Base-by-base conservation (phyloP, 2,888 invertebrate genomes). In the Dynastes maya region DNA sequence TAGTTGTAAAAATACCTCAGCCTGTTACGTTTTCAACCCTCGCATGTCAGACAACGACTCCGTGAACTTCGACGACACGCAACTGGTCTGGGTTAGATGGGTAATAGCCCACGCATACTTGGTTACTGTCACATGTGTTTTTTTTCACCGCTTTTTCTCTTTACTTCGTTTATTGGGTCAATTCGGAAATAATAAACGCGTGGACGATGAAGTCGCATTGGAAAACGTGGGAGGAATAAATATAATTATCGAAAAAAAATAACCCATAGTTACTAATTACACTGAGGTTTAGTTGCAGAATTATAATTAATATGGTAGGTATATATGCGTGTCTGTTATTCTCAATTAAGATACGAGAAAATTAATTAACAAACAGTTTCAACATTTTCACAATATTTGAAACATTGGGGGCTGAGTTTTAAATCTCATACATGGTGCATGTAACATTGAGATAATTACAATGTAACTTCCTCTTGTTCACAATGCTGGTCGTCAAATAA, bases 81-180 rank as follows among this genome's bases (percentile, higher is more conserved):
- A 85, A 85, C 83, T 80, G 80, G 81, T 80, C 82, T 81, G 82
- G 83, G 85, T 84, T 84, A 84, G 84, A 84, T 84, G 85, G 85
- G 85, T 84, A 84, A 78, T 84, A 82, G 80, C 85, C 85, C 85
- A 85, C 85, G 84, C 85, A 82, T 82, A 82, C 82, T 80, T 81
- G 82, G 82, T 83, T 82, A 84, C 83, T 85, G 85, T 85, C 85
- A 85, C 86, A 86, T 84, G 82, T 84, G 81, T 85, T 78, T 84
- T 85, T 84, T 84, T 81, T 82, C 27, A 16, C 22, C 55, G 58
- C 58, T 55, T 58, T 53, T 53, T 55, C 32, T 64, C 64, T 67
- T 49, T 61, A 55, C 58, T 58, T 37, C 58, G 37, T 11, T 9
- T 84, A 85, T 85, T 84, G 82, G 84, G 83, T 84, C 84, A 85